Base-by-base conservation (phyloP, 2,113 vertebrate genomes). In the Laterallus jamaicensis region DNA sequence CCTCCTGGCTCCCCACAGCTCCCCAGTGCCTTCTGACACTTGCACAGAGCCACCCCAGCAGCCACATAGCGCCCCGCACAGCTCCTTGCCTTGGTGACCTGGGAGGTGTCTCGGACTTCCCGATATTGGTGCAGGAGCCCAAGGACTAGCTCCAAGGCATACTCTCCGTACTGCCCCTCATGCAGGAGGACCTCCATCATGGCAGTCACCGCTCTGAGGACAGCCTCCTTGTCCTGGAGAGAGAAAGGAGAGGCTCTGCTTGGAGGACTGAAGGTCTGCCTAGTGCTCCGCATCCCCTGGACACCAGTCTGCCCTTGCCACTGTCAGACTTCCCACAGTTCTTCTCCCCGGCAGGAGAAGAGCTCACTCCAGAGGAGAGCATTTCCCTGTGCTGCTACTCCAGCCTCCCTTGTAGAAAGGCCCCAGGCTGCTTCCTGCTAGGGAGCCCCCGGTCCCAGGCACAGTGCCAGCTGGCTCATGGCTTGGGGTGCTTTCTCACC, bases 1-100 rank as follows among this genome's bases (percentile, higher is more conserved):
- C 35, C 80, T 35, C 9, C 37, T 32, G 56, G 35, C 24, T 24
- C 47, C 24, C 35, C 56, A 28, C n/a, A 59, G 66, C 35, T 49
- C 54, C n/a, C 16, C 16, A 19, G 28, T 3, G 2, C 76, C 52
- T 42, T 2, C 6, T 14, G 12, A 13, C n/a, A n/a, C n/a, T n/a
- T n/a, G n/a, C n/a, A n/a, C n/a, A n/a, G n/a, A n/a, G n/a, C n/a
- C n/a, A n/a, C 26, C 40, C 26, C 42, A 60, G 44, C 11, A 24
- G 60, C 49, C 39, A 6, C 2, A 4, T 59, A 2, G 1, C 6
- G 59, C 39, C 50, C 28, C 20, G 13, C 5, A 1, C 6, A 20
- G 17, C 28, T 3, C 21, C 69, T 66, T 40, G 55, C 32, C 59
- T 44, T 14, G 50, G 32, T 56, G 50, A 55, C 39, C 50, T 2